Percentiles rank a stretch among this genome's conserved stretches.
Conservation (phyloP, 2,888 invertebrate species). For the Drosophila neonasuta region DNA sequence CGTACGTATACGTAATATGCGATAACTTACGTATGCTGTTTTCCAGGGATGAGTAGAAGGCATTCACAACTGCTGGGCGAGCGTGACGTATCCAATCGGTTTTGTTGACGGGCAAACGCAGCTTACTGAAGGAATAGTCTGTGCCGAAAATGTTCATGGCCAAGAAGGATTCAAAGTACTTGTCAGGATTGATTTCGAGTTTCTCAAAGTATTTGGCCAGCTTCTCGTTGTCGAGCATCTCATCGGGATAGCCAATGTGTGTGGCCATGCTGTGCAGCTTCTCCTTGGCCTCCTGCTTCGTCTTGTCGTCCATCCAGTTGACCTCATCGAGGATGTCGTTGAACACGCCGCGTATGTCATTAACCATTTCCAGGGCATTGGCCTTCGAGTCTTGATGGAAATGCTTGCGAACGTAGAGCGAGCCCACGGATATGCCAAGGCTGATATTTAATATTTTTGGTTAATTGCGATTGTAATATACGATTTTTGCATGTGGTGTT, state of each 20-base stretch:
- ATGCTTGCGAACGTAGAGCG: conserved; percentile 93
- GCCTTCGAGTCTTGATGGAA: conserved; percentile 93
- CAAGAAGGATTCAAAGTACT: conserved; percentile 89
- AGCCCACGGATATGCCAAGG: conserved; percentile 89
- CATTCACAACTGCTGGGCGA: conserved; percentile 92
- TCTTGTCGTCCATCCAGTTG: conserved; percentile 96
- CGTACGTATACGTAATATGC: background rate
- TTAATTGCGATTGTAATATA: conserved; percentile 27
- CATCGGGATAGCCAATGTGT: conserved; percentile 96
- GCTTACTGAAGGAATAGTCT: conserved; percentile 89
- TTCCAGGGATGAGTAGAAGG: conserved; percentile 92
- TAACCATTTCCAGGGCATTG: conserved; percentile 93
- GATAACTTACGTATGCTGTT: conserved; percentile 92
- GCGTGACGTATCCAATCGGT: conserved; percentile 94
- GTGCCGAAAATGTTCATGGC: conserved; percentile 91
- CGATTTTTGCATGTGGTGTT: conserved; percentile 32
- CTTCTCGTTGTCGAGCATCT: conserved; percentile 91
- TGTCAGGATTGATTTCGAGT: conserved; percentile 87
- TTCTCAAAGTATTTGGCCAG: conserved; percentile 90
- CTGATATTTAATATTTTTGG: conserved; percentile 80
- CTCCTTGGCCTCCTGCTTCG: conserved; percentile 88
- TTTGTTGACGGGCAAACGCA: conserved; percentile 91
- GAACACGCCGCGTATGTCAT: conserved; percentile 92
- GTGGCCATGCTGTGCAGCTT: conserved; percentile 92
- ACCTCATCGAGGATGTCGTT: conserved; percentile 89